phyloP scores from a whole-genome alignment of 2,888 invertebrate genomes.

The Brachyptera putata region DNA sequence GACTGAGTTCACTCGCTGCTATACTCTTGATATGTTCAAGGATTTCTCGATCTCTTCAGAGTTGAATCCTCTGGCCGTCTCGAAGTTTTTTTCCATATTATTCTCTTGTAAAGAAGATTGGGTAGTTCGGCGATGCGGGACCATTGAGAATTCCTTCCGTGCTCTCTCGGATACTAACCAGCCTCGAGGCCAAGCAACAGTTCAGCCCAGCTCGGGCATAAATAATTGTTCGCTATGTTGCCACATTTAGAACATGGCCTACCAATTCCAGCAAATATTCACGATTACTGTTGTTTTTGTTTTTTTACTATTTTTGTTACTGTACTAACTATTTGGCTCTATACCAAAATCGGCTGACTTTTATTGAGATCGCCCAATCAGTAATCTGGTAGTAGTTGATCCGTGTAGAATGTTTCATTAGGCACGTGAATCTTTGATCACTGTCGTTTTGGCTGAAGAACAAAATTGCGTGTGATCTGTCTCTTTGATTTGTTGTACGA shows the following conservation, averaged over 20 bases:
- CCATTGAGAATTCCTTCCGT: constrained; percentile 14
- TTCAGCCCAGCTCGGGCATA: constrained; percentile 18
- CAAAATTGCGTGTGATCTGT: too few relatives aligned
- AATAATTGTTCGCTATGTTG: constrained; percentile 12
- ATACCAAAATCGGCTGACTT: too few relatives aligned
- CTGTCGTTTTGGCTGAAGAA: too few relatives aligned
- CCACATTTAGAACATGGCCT: background rate
- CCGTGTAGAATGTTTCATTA: too few relatives aligned
- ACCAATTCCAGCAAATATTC: background rate
- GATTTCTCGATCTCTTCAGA: constrained; percentile 2
- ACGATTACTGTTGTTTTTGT: background rate
- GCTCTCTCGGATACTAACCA: constrained; percentile 9
- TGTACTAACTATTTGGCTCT: too few relatives aligned
- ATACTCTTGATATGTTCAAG: too few relatives aligned
- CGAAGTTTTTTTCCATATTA: background rate
- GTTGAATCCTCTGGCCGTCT: background rate
- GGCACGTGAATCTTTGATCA: too few relatives aligned
- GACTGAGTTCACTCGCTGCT: too few relatives aligned
- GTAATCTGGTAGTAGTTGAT: too few relatives aligned
- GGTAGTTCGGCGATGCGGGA: constrained; percentile 10
- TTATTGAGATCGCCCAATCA: too few relatives aligned
- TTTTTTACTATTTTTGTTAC: too few relatives aligned
- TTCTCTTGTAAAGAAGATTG: background rate
- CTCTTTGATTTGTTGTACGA: too few relatives aligned
- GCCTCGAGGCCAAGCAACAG: constrained; percentile 11